Conservation (phyloP, 2,797 vertebrate species). For the Bucorvus abyssinicus region DNA sequence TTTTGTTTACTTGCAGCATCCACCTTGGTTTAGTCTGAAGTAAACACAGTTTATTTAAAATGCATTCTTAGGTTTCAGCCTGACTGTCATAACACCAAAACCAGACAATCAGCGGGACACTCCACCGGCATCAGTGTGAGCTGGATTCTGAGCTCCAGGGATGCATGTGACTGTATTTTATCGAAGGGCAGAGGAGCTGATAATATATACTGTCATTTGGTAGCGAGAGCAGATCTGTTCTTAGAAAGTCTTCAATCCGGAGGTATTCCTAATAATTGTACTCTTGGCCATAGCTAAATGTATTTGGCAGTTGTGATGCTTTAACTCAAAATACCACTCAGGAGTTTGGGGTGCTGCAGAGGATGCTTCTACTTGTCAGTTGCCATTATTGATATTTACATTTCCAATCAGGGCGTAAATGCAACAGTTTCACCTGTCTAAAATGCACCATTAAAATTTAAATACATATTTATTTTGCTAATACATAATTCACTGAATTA, state of each 20-base stretch:
- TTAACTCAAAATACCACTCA: neutral
- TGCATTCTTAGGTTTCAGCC: neutral
- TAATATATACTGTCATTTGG: neutral
- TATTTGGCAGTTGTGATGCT: neutral
- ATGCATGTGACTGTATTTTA: neutral
- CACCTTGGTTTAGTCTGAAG: neutral
- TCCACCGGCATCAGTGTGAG: neutral
- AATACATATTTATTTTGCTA: slow-evolving; percentile 44
- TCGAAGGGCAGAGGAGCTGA: fast-evolving
- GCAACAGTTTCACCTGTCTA: neutral
- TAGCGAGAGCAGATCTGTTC: neutral
- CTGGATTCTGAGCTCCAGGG: neutral
- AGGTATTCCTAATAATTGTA: neutral
- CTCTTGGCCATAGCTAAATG: neutral
- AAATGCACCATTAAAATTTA: slow-evolving; percentile 27
- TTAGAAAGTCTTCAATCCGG: neutral
- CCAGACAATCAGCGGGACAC: neutral
- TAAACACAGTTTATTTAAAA: neutral
- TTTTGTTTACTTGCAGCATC: neutral
- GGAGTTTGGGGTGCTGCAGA: neutral
- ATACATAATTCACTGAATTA: slow-evolving; percentile 46
- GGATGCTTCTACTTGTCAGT: neutral
- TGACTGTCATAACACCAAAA: neutral
- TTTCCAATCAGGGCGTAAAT: neutral
- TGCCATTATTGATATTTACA: slow-evolving; percentile 39